Conservation (phyloP, 2,113 vertebrate species). For the Acrocephalus arundinaceus region DNA sequence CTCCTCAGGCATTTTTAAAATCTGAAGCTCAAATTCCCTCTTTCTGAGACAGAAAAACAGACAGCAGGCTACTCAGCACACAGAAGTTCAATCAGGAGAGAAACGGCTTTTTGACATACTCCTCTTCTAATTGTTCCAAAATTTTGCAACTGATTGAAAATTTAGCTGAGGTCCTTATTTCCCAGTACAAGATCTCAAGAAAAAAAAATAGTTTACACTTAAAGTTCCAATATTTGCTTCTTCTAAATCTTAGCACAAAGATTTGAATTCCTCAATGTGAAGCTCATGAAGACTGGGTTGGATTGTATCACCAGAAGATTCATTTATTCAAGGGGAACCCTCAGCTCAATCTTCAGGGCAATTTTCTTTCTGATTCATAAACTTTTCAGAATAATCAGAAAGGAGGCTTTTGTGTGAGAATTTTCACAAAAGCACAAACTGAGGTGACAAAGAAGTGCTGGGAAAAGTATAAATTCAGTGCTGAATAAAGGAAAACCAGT, state of each 20-base stretch:
- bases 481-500: background rate
- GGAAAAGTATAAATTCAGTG: background rate
- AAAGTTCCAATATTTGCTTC: rapidly evolving
- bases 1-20: background rate
- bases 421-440: background rate
- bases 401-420: background rate
- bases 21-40: background rate
- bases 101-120: background rate
- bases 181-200: background rate
- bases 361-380: background rate
- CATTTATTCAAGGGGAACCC: background rate
- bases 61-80: background rate
- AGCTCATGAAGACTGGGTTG: background rate
- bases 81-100: background rate
- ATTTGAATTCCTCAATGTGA: background rate
- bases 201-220: background rate
- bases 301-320: background rate
- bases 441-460: background rate
- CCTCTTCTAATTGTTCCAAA: background rate
- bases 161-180: background rate
- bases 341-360: background rate
- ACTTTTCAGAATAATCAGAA: background rate
- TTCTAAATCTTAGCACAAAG: background rate
- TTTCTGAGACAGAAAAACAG: background rate
- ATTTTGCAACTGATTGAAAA: background rate